Conservation (phyloP, 2,113 vertebrate genomes). For the Mungos mungo region DNA sequence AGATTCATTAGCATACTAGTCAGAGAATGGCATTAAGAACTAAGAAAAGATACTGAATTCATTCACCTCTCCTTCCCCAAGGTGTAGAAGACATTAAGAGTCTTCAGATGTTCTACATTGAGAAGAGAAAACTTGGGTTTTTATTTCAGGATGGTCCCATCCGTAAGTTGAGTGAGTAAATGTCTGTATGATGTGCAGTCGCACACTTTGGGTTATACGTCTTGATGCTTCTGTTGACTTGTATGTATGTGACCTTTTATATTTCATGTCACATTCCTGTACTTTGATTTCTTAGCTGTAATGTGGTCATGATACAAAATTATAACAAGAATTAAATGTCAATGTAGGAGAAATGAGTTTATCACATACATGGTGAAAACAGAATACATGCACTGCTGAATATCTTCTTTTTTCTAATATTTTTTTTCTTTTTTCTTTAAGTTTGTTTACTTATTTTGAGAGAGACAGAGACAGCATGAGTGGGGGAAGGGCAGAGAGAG, state of each 20-base stretch:
- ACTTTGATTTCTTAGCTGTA: neutral
- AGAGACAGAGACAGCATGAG: too few species aligned
- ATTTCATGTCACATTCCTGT: neutral
- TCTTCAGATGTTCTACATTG: neutral
- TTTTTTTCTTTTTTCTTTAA: too few species aligned
- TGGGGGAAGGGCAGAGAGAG: too few species aligned
- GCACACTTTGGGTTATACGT: neutral
- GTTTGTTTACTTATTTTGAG: too few species aligned
- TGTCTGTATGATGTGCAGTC: neutral
- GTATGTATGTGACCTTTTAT: neutral
- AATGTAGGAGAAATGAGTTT: neutral
- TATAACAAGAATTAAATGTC: neutral
- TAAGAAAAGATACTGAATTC: neutral
- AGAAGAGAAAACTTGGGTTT: neutral
- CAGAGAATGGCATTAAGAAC: neutral
- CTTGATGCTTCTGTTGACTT: neutral
- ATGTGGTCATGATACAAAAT: neutral
- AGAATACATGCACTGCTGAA: neutral
- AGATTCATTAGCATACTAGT: accelerated
- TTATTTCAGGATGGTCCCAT: neutral
- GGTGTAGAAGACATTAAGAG: neutral
- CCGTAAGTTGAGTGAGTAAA: neutral
- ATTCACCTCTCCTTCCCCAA: neutral
- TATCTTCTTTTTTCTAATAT: neutral
- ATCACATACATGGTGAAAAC: neutral